Evolutionary conservation across 2,888 invertebrate species (phyloP).

Genomic region (Magallana nippona): DNA sequence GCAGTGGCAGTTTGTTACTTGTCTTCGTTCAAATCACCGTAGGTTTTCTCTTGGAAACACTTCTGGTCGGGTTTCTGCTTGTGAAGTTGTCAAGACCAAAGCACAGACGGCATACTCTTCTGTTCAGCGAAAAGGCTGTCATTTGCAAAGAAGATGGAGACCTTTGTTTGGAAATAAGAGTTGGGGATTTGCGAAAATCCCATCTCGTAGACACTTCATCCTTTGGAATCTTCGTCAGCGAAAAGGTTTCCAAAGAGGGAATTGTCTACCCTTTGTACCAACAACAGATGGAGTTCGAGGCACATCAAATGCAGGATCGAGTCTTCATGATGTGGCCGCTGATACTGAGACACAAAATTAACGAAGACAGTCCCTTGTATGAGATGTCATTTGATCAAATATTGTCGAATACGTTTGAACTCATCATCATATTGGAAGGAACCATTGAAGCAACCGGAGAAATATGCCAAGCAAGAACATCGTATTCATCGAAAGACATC

Average conservation of each 20-base stretch:
- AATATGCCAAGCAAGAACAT: slow-evolving; percentile 80
- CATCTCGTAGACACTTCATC: slow-evolving; percentile 89
- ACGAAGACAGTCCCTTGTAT: slow-evolving; percentile 92
- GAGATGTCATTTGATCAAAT: slow-evolving; percentile 93
- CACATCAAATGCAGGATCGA: slow-evolving; percentile 93
- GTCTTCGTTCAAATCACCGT: slow-evolving; percentile 94
- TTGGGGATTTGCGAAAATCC: slow-evolving; percentile 79
- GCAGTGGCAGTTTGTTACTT: slow-evolving; percentile 92
- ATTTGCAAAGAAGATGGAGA: slow-evolving; percentile 84
- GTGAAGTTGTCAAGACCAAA: slow-evolving; percentile 96
- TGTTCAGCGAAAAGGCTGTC: slow-evolving; percentile 94
- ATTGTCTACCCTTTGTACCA: slow-evolving; percentile 96
- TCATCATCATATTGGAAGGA: slow-evolving; percentile 95
- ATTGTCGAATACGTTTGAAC: slow-evolving; percentile 93
- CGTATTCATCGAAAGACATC: slow-evolving; percentile 79
- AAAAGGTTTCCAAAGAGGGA: slow-evolving; percentile 92
- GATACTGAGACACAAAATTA: slow-evolving; percentile 96
- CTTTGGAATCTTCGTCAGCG: slow-evolving; percentile 93
- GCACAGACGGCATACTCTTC: slow-evolving; percentile 94
- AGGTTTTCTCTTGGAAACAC: slow-evolving; percentile 87
- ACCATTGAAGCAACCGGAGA: slow-evolving; percentile 90
- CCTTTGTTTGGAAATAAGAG: slow-evolving; percentile 71
- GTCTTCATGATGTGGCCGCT: slow-evolving; percentile 99
- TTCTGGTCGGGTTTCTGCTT: slow-evolving; percentile 89
- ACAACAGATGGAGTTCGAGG: slow-evolving; percentile 93